Evolutionary conservation across 2,797 vertebrate genomes (phyloP).

Genomic region (Oceanodroma leucorhoa): DNA sequence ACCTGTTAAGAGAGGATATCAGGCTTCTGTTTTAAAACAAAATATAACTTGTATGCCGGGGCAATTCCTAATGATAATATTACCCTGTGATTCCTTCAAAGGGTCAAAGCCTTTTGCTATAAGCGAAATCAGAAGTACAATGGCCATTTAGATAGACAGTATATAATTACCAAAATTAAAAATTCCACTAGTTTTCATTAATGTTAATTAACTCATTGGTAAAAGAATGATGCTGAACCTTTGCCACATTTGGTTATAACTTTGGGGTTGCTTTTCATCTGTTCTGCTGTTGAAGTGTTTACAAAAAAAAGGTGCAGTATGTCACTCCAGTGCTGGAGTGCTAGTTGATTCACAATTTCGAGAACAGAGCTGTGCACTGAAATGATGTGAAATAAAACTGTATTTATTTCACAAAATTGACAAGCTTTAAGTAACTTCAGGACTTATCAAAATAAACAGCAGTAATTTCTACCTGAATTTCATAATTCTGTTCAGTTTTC

Average conservation of each 20-base stretch:
- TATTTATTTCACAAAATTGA: slow-evolving; percentile 32
- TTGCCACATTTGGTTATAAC: neutral
- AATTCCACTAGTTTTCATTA: neutral
- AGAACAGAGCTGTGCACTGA: neutral
- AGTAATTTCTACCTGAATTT: slow-evolving; percentile 13
- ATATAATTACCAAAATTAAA: neutral
- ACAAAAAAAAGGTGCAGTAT: neutral
- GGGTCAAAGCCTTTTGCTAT: neutral
- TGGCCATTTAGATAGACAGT: neutral
- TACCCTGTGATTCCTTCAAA: neutral
- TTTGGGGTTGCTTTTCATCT: neutral
- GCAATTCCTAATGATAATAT: neutral
- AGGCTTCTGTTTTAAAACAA: neutral
- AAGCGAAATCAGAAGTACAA: neutral
- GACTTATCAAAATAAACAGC: neutral
- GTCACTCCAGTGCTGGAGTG: neutral
- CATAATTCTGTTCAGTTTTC: neutral
- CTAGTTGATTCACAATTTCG: neutral
- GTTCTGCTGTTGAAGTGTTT: neutral
- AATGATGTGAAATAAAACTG: neutral
- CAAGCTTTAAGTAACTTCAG: slow-evolving; percentile 1
- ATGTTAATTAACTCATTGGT: neutral
- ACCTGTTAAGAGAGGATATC: neutral
- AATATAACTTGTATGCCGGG: accelerated
- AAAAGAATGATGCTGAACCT: neutral